Evolutionary conservation across 1,140 invertebrate species (phyloP), one percentile per base, ranked within the genome.

Genomic region (Calliopsis andreniformis): DNA sequence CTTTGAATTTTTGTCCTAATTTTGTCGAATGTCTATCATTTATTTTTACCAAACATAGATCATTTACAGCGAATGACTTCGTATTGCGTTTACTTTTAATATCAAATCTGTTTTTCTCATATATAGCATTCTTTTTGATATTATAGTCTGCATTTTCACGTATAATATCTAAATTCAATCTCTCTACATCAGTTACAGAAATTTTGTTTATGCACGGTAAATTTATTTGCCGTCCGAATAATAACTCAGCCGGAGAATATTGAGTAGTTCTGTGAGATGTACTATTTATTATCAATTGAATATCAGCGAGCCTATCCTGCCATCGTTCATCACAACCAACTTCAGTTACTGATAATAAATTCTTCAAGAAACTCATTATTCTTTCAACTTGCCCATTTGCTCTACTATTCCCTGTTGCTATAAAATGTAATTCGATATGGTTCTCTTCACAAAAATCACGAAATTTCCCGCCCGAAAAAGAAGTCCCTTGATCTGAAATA

Each of bases 401-500:
- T 30, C 80, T 47, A 23, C 58, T 23, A 18, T 16, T 51, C 3
- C 78, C 78, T 12, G 81, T 62, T 7, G 81, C 73, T 58, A 78
- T 73, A 18, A 67, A 43, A 35, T 76, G 63, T 5, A 69, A 43
- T 23, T 73, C 7, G 47, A 83, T 75, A 43, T 85, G 80, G 6
- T 81, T 20, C 18, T 20, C 35, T 1, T 32, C 20, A 61, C 86
- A 89, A 76, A 87, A 89, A 10, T 87, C 58, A 25, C 47, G 59
- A 76, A 89, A 89, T 6, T 81, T 76, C 35, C 76, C 68, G 25
- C 63, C 76, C 0, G 87, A 82, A 69, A 89, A 90, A 75, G 78
- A 85, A 32, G 87, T 45, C 18, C 84, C 86, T 58, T 87, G 82
- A 61, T 88, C 88, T 1, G 83, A 83, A 25, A 89, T 88, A 3